phyloP scores from a whole-genome alignment of 1,140 invertebrate species.

The Radopholus similis region DNA sequence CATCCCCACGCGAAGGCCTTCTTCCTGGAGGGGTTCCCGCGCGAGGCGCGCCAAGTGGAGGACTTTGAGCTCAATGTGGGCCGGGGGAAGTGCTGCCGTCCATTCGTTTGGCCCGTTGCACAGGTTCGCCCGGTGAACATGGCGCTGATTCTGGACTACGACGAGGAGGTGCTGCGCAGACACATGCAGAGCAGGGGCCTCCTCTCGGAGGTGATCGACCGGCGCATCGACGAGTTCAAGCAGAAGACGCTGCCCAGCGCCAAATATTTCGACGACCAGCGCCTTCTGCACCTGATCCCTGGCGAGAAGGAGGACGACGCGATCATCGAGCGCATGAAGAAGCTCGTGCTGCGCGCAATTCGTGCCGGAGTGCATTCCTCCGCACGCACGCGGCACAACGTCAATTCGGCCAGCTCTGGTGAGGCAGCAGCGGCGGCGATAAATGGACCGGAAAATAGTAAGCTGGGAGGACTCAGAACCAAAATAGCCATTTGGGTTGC shows the following conservation, averaged over 20 bases:
- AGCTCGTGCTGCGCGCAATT: constrained; percentile 45
- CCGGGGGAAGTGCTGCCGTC: background rate
- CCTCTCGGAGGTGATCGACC: constrained; percentile 51
- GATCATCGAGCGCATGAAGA: constrained; percentile 56
- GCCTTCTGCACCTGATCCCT: constrained; percentile 58
- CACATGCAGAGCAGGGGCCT: constrained; percentile 53
- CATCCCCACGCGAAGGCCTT: constrained; percentile 52
- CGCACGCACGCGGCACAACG: background rate
- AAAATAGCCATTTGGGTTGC: too few relatives aligned
- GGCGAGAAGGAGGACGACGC: constrained; percentile 53
- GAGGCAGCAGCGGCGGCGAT: background rate
- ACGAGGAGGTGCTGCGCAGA: constrained; percentile 52
- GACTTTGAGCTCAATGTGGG: constrained; percentile 56
- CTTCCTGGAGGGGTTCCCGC: constrained; percentile 54
- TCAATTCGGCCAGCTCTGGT: background rate
- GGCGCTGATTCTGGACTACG: constrained; percentile 59
- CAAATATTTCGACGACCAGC: constrained; percentile 60
- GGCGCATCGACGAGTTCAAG: constrained; percentile 57
- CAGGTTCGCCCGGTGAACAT: constrained; percentile 57
- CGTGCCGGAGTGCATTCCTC: constrained; percentile 44
- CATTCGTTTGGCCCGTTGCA: constrained; percentile 7
- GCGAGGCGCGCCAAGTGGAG: constrained; percentile 59
- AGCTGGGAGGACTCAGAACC: background rate
- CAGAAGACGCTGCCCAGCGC: constrained; percentile 52
- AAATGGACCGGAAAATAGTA: background rate